These are phyloP conservation scores for Entomobrya proxima DNA, from an alignment of 2,888 invertebrate genomes.

Conservation along the genomic window DNA sequence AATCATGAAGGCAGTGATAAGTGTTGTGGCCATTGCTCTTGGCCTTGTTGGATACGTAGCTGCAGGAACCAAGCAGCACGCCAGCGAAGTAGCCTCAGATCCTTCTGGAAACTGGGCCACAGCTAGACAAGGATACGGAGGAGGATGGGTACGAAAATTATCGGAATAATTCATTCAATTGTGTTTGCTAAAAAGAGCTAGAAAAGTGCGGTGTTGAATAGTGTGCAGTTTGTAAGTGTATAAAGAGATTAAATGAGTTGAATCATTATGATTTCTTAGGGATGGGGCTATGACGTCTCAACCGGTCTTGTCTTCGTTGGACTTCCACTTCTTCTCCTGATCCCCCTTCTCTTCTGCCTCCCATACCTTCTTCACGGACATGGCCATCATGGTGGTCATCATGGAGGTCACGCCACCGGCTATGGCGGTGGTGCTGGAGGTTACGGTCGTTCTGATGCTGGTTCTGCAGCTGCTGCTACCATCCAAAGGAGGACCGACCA, in stretches of 20 bases:
- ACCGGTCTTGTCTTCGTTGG: slow-evolving; percentile 66
- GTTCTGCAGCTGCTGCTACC: slow-evolving; percentile 56
- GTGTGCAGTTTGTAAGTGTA: not conserved
- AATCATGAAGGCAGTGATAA: slow-evolving; percentile 65
- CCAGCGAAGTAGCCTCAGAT: slow-evolving; percentile 48
- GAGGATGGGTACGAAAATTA: slow-evolving; percentile 57
- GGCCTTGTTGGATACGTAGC: slow-evolving; percentile 61
- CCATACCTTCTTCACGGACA: slow-evolving; percentile 62
- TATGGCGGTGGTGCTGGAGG: slow-evolving; percentile 50
- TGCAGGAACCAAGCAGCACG: slow-evolving; percentile 67
- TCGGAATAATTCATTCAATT: not conserved
- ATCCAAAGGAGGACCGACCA: slow-evolving; percentile 72
- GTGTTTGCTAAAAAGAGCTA: not conserved
- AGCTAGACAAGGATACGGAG: slow-evolving; percentile 48
- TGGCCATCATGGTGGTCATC: slow-evolving; percentile 37
- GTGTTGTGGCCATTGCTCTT: slow-evolving; percentile 64
- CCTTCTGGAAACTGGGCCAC: slow-evolving; percentile 65
- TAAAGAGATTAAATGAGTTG: not conserved
- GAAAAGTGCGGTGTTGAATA: not conserved
- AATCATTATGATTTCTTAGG: slow-evolving; percentile 34
- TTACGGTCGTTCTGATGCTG: slow-evolving; percentile 58
- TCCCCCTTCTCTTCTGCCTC: slow-evolving; percentile 66
- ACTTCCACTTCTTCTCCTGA: slow-evolving; percentile 65
- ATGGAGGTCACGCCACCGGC: slow-evolving; percentile 15
- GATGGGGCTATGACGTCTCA: slow-evolving; percentile 67